A percentile compares a stretch with the other conserved stretches of the same genome.
These are phyloP conservation scores for Emmelina monodactyla DNA, from an alignment of 2,888 invertebrate species.

Conservation along the genomic window DNA sequence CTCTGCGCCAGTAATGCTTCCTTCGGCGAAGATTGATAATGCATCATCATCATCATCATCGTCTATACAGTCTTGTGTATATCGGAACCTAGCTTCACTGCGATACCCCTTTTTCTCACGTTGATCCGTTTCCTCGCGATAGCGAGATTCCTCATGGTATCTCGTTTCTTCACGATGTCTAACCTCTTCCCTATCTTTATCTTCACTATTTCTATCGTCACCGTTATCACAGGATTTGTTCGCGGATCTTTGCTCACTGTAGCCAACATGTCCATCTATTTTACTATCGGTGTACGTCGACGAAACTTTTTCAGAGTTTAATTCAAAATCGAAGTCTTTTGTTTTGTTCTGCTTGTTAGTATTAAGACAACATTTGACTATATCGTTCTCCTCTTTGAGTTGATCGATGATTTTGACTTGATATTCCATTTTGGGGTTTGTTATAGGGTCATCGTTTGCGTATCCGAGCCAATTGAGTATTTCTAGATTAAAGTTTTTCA, in stretches of 20 bases:
- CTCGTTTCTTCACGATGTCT: no score
- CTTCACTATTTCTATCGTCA: no score
- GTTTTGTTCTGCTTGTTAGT: slow-evolving; percentile 15
- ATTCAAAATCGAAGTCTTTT: background rate
- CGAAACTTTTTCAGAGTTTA: background rate
- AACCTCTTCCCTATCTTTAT: no score
- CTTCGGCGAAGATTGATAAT: slow-evolving; percentile 44
- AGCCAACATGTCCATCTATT: background rate
- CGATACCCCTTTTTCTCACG: no score
- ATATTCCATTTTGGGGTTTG: slow-evolving; percentile 21
- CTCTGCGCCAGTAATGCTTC: slow-evolving; percentile 44
- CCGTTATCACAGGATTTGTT: no score
- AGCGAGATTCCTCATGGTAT: no score
- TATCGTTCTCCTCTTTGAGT: slow-evolving; percentile 26
- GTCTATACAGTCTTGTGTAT: no score
- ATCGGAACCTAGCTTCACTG: no score
- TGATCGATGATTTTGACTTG: slow-evolving; percentile 16
- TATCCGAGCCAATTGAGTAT: slow-evolving; percentile 29
- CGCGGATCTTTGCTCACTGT: no score
- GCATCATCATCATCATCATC: slow-evolving; percentile 40
- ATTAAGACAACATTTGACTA: slow-evolving; percentile 22
- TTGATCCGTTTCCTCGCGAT: no score
- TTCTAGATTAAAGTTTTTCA: slow-evolving; percentile 28
- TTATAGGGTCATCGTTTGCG: slow-evolving; percentile 15
- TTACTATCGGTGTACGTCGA: background rate